Evolutionary conservation across 2,113 vertebrate genomes (phyloP).

Genomic region (Uria lomvia): DNA sequence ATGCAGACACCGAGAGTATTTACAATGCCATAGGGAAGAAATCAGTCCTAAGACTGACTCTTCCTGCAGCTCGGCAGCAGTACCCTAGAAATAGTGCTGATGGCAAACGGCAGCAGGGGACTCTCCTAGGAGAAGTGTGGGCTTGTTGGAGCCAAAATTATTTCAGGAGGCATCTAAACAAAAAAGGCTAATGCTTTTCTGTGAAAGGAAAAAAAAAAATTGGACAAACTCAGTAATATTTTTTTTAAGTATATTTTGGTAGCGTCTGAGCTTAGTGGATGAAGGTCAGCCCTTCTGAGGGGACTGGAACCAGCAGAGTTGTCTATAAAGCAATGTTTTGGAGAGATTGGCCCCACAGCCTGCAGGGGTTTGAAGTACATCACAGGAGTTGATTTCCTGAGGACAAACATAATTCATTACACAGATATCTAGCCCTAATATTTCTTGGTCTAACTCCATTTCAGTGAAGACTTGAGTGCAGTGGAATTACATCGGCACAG

Average conservation of each 20-base stretch:
- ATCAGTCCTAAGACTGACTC: not conserved
- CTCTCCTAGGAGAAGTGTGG: not conserved
- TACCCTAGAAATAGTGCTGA: not conserved
- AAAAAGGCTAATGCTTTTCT: not conserved
- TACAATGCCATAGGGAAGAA: not conserved
- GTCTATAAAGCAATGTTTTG: not conserved
- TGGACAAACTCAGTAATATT: not conserved
- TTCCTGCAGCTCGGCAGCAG: not conserved
- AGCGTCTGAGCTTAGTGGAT: not conserved
- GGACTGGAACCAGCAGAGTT: not conserved
- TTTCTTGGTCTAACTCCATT: not conserved
- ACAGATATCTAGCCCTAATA: not conserved
- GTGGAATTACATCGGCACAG: not conserved
- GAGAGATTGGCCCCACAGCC: not conserved
- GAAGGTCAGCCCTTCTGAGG: not conserved
- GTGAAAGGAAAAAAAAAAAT: not conserved
- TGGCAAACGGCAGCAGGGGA: not conserved
- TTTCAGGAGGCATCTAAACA: not conserved
- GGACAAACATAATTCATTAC: not conserved
- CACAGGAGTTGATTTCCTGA: not conserved
- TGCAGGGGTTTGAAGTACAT: not conserved
- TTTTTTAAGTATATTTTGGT: not conserved
- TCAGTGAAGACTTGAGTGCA: not conserved
- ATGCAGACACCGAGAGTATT: not conserved
- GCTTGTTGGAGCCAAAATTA: not conserved